Conservation (phyloP, 1,140 invertebrate genomes). For the Nilaparvata lugens region DNA sequence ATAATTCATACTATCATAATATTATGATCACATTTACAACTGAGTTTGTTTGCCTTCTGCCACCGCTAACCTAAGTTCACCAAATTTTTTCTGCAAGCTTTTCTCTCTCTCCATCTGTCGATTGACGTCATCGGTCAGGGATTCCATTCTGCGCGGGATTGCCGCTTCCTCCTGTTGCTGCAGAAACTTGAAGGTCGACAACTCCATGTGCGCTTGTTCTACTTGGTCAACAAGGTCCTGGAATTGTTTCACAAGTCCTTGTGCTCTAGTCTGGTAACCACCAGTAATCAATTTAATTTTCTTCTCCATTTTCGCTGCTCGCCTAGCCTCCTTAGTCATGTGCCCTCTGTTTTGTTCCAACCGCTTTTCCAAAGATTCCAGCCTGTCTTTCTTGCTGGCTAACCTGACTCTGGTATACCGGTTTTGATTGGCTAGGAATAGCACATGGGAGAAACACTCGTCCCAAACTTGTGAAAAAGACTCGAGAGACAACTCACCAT, state of each 20-base stretch:
- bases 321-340: constrained; percentile 93
- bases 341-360: constrained; percentile 87
- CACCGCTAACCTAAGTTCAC: constrained; percentile 34
- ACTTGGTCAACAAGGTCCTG: constrained; percentile 82
- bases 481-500: constrained; percentile 86
- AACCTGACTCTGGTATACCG: constrained; percentile 89
- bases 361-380: constrained; percentile 87
- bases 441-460: constrained; percentile 80
- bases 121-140: constrained; percentile 84
- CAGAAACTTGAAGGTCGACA: constrained; percentile 87
- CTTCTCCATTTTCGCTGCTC: constrained; percentile 95
- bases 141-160: constrained; percentile 79
- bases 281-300: constrained; percentile 91
- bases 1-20: no score
- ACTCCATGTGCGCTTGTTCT: constrained; percentile 78
- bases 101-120: constrained; percentile 86
- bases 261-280: constrained; percentile 78
- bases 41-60: not conserved
- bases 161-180: constrained; percentile 84
- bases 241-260: constrained; percentile 83
- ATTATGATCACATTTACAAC: not conserved
- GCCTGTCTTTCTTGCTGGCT: constrained; percentile 89
- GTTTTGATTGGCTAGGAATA: constrained; percentile 81
- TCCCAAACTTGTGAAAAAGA: constrained; percentile 95
- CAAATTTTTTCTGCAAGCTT: constrained; percentile 71